Conservation (phyloP, 2,888 invertebrate genomes). For the Mantis religiosa region DNA sequence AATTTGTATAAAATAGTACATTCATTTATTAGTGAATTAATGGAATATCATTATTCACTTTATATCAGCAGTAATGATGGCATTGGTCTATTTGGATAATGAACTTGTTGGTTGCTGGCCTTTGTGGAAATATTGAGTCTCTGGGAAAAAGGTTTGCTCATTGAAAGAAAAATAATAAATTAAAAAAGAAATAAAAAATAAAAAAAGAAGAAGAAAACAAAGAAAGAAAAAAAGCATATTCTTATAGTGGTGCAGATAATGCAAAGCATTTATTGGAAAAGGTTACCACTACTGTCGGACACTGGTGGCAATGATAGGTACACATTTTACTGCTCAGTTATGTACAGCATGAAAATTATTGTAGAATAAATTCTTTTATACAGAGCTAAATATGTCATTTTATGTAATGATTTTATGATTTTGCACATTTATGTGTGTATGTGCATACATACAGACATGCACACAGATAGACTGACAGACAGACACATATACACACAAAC, state of each 20-base stretch:
- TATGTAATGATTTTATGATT: too few species aligned
- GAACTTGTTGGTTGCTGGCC: not conserved
- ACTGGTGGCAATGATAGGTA: not conserved
- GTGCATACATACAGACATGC: too few species aligned
- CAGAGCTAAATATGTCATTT: too few species aligned
- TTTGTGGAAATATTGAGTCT: not conserved
- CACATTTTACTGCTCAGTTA: not conserved
- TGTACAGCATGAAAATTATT: not conserved
- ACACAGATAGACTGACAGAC: too few species aligned
- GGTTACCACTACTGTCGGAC: not conserved
- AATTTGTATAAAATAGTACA: not conserved
- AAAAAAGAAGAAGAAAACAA: too few species aligned
- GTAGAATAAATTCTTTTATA: not conserved
- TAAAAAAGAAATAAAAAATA: too few species aligned
- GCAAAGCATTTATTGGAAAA: not conserved
- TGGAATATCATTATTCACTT: not conserved
- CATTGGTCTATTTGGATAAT: not conserved
- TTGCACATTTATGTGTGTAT: too few species aligned
- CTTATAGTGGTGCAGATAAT: not conserved
- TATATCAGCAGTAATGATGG: not conserved
- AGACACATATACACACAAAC: not conserved
- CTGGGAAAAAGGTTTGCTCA: not conserved
- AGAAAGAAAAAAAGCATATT: not conserved
- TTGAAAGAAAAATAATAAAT: not conserved
- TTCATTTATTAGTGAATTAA: not conserved